phyloP scores from a whole-genome alignment of 1,140 invertebrate species.

The Frieseomelitta varia region DNA sequence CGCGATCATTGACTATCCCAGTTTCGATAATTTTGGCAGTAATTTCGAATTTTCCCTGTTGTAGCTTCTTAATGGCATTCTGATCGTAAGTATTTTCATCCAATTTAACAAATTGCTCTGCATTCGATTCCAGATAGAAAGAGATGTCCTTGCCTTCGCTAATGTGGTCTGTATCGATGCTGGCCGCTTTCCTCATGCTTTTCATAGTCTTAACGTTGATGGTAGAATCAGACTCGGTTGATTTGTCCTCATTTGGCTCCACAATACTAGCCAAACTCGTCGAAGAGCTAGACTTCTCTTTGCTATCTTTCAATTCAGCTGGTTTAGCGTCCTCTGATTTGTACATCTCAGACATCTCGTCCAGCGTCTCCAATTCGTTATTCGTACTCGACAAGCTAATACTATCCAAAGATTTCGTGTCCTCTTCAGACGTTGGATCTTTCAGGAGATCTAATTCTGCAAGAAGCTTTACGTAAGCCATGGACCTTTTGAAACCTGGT shows the following conservation, averaged over 20 bases:
- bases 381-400: slow-evolving; percentile 79
- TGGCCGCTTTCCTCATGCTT: slow-evolving; percentile 57
- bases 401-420: slow-evolving; percentile 82
- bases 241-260: slow-evolving; percentile 45
- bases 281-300: slow-evolving; percentile 67
- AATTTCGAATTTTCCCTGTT: slow-evolving; percentile 84
- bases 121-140: slow-evolving; percentile 71
- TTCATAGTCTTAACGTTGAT: slow-evolving; percentile 47
- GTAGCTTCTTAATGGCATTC: slow-evolving; percentile 82
- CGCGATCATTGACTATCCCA: slow-evolving; percentile 89
- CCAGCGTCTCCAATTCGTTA: slow-evolving; percentile 75
- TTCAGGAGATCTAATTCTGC: slow-evolving; percentile 89
- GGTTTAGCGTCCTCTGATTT: slow-evolving; percentile 53
- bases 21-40: slow-evolving; percentile 88
- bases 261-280: slow-evolving; percentile 62
- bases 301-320: slow-evolving; percentile 48
- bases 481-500: slow-evolving; percentile 87
- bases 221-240: slow-evolving; percentile 51
- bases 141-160: slow-evolving; percentile 66
- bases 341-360: slow-evolving; percentile 64
- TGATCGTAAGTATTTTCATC: slow-evolving; percentile 73
- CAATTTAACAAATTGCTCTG: slow-evolving; percentile 71
- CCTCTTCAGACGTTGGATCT: slow-evolving; percentile 83
- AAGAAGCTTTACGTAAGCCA: slow-evolving; percentile 88
- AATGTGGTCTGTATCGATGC: slow-evolving; percentile 66